Base-by-base conservation (phyloP, 2,888 invertebrate species). In the Folsomia manolachei region DNA sequence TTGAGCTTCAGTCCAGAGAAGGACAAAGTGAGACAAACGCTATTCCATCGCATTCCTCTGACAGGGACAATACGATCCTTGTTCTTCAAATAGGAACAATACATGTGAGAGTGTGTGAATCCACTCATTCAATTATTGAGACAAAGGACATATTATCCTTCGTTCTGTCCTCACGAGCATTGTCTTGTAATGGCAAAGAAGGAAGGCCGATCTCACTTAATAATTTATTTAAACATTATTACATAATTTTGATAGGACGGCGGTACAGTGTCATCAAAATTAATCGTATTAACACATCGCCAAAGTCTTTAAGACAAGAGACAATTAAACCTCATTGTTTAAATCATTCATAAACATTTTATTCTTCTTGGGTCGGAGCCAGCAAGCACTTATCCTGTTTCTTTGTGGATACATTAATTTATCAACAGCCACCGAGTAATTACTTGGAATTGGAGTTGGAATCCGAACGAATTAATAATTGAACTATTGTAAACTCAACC, bases 301-400 rank as follows among this genome's bases (percentile, higher is more conserved):
- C n/a, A n/a, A n/a, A 56, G n/a, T 56, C 56, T 56, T 56, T 19
- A 14, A n/a, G 4, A 9, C 39, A 56, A 56, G 56, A 56, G 56
- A 56, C 56, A 56, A 56, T 56, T 56, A 56, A 56, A 56, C 56
- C 4, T 56, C 56, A 56, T 56, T 56, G 56, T 56, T 56, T 56
- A 14, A 56, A 9, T 39, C 56, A 56, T 56, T n/a, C 56, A 56
- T 19, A 56, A 39, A 39, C 39, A 39, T 39, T 39, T 9, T 39
- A 39, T n/a, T n/a, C n/a, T n/a, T n/a, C n/a, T n/a, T n/a, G n/a
- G n/a, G n/a, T n/a, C 39, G 39, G 39, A 9, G 39, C 39, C n/a
- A n/a, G n/a, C n/a, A n/a, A n/a, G n/a, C n/a, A n/a, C n/a, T n/a
- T n/a, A n/a, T n/a, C n/a, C n/a, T n/a, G 39, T 39, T 39, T 4